These are phyloP conservation scores for Mormyrus hasselquistii DNA, from an alignment of 2,797 vertebrate genomes.

Conservation along the genomic window DNA sequence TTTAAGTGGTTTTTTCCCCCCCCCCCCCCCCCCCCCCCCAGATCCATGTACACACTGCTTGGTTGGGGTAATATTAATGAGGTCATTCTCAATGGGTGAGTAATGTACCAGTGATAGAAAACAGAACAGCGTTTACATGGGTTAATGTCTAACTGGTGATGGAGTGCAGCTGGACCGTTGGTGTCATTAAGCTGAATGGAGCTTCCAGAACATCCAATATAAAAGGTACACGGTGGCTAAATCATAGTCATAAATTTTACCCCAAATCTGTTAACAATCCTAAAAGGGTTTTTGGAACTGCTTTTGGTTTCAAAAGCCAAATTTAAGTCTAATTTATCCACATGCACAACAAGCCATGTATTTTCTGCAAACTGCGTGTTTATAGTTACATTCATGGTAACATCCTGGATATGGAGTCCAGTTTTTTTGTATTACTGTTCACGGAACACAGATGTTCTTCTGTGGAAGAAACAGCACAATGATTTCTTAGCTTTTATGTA, in stretches of 20 bases:
- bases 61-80: slow-evolving; percentile 1
- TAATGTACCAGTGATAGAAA: background rate
- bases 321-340: background rate
- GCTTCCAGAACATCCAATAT: background rate
- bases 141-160: slow-evolving; percentile 9
- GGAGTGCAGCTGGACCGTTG: background rate
- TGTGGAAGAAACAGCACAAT: background rate
- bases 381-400: background rate
- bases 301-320: background rate
- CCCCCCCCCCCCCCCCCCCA: background rate
- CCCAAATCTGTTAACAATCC: background rate
- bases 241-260: background rate
- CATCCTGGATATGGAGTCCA: background rate
- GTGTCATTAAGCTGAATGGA: background rate
- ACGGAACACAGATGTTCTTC: background rate
- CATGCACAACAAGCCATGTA: background rate
- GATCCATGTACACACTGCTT: background rate
- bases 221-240: background rate
- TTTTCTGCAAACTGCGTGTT: background rate
- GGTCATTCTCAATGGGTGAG: background rate
- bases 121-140: background rate
- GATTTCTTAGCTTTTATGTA: background rate
- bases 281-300: background rate
- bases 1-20: too few relatives aligned
- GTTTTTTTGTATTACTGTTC: background rate